phyloP scores from a whole-genome alignment of 2,888 invertebrate species.

The Cataglyphis albicans region DNA sequence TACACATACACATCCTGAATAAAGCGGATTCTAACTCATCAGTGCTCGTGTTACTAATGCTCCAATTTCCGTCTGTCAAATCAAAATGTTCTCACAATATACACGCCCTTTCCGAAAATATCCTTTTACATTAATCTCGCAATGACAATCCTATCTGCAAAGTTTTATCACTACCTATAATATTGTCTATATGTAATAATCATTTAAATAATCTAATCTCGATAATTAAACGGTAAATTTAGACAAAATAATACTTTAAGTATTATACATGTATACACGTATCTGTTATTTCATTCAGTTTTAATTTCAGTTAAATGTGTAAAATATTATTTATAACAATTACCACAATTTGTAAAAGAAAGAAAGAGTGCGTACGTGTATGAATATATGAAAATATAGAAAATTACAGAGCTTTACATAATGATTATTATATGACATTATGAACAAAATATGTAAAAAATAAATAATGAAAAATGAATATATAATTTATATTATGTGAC shows the following conservation, averaged over 20 bases:
- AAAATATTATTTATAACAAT: conserved; percentile 1
- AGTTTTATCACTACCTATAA: not conserved
- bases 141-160: conserved; percentile 14
- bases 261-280: too few relatives aligned
- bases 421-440: not conserved
- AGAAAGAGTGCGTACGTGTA: not conserved
- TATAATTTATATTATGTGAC: not conserved
- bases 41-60: conserved; percentile 77
- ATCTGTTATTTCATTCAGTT: not conserved
- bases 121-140: conserved; percentile 16
- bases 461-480: not conserved
- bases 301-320: not conserved
- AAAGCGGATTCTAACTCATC: conserved; percentile 64
- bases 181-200: not conserved
- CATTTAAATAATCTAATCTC: not conserved
- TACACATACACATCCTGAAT: not conserved
- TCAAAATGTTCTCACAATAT: conserved; percentile 70
- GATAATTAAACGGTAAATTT: not conserved
- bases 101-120: conserved; percentile 70
- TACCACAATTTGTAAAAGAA: not conserved
- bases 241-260: not conserved
- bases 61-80: conserved; percentile 83
- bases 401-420: not conserved
- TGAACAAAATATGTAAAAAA: not conserved
- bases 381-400: not conserved